Conservation (phyloP, 2,113 vertebrate genomes). For the Motacilla alba region DNA sequence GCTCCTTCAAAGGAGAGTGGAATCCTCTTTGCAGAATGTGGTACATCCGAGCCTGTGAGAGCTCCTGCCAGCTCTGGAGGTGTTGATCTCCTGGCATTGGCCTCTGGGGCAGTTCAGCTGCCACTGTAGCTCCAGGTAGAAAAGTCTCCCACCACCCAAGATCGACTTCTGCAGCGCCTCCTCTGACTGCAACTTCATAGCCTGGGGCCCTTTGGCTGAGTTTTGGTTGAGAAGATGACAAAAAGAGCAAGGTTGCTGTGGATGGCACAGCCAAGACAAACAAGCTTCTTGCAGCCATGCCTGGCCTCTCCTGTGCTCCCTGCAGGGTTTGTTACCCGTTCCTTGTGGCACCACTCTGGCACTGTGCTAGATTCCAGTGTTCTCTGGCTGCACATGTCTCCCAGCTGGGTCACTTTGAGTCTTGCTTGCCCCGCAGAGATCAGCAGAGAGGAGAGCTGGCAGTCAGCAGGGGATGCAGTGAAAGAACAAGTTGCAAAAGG, state of each 20-base stretch:
- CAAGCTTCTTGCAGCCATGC: neutral
- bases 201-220: neutral
- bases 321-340: neutral
- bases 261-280: neutral
- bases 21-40: neutral
- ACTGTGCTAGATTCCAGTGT: neutral
- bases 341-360: neutral
- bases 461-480: neutral
- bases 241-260: neutral
- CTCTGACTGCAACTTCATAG: neutral
- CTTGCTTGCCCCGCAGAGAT: neutral
- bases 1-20: neutral
- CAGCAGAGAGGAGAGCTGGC: neutral
- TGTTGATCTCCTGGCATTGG: neutral
- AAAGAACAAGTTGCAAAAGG: neutral
- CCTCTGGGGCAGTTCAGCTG: neutral
- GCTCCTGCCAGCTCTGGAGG: neutral
- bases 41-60: accelerated
- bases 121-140: neutral
- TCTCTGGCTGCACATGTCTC: neutral
- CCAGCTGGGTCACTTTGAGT: neutral
- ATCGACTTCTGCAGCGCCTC: neutral
- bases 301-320: neutral
- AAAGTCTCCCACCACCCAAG: accelerated
- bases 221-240: neutral